Percentiles rank a stretch among this genome's conserved stretches.
phyloP scores from a whole-genome alignment of 2,113 vertebrate genomes.

The Perognathus longimembris region DNA sequence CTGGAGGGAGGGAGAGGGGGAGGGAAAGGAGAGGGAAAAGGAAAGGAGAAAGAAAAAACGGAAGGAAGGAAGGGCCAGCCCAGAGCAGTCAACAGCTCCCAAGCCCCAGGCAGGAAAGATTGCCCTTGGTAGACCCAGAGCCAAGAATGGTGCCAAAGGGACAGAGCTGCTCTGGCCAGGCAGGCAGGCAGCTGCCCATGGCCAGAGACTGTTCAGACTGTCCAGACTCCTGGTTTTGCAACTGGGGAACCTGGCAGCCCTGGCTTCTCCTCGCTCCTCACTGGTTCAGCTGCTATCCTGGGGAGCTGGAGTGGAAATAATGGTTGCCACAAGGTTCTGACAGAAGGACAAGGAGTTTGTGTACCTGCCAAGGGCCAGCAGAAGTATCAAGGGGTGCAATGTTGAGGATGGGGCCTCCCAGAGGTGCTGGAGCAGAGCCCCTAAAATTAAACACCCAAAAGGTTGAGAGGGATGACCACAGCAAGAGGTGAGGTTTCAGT shows the following conservation, averaged over 20 bases:
- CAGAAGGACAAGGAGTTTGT: not conserved
- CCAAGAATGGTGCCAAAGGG: not conserved
- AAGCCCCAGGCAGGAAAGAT: not conserved
- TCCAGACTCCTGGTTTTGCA: not conserved
- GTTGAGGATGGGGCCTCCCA: not conserved
- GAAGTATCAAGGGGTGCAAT: not conserved
- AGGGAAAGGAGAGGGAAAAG: too few relatives aligned
- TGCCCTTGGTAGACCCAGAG: not conserved
- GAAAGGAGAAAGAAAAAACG: too few relatives aligned
- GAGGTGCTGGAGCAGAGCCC: not conserved
- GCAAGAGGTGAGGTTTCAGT: not conserved
- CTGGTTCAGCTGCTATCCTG: fast-evolving
- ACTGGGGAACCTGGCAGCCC: not conserved
- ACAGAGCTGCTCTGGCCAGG: not conserved
- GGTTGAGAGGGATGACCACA: not conserved
- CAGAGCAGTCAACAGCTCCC: not conserved
- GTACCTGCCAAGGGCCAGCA: too few relatives aligned
- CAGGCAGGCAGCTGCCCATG: not conserved
- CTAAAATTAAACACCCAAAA: not conserved
- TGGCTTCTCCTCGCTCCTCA: not conserved
- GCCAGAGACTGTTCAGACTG: not conserved
- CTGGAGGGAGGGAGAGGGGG: too few relatives aligned
- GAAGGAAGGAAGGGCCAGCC: not conserved
- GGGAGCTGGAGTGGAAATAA: too few relatives aligned
- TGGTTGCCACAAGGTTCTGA: too few relatives aligned